Evolutionary conservation across 2,113 vertebrate species (phyloP).

Genomic region (Xiphorhynchus elegans): DNA sequence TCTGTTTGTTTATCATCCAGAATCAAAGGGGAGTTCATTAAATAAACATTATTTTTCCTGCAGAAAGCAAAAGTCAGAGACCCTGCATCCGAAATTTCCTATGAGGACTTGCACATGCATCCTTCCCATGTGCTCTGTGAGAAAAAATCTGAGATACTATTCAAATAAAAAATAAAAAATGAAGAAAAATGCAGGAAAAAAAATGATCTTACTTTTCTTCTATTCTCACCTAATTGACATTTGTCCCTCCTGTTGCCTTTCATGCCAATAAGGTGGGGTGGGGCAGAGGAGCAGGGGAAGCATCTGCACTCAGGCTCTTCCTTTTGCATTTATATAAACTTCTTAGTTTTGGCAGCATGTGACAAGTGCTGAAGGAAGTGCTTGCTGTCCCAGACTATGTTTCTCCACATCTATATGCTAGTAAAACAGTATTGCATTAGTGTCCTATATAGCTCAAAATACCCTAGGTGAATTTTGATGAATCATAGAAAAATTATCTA

Average conservation of each 20-base stretch:
- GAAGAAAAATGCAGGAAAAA: not conserved
- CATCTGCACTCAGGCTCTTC: not conserved
- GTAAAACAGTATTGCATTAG: not conserved
- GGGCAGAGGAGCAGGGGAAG: fast-evolving
- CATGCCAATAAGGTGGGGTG: not conserved
- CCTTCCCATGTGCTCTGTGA: not conserved
- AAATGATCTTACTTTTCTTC: not conserved
- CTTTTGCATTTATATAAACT: not conserved
- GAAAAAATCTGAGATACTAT: not conserved
- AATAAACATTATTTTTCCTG: not conserved
- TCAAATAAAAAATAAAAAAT: not conserved
- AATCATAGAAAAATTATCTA: not conserved
- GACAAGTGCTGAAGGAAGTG: not conserved
- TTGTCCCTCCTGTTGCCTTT: not conserved
- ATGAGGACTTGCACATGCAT: not conserved
- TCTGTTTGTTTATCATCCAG: not conserved
- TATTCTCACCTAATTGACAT: not conserved
- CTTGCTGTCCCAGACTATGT: not conserved
- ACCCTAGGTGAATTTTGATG: not conserved
- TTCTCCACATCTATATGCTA: not conserved
- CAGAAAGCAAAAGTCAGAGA: not conserved
- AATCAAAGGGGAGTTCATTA: not conserved
- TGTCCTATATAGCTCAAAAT: not conserved
- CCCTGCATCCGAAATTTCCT: not conserved
- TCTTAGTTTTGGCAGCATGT: not conserved